Evolutionary conservation across 2,113 vertebrate genomes (phyloP), one percentile per base, ranked within the genome.

Genomic region (Noctilio leporinus): DNA sequence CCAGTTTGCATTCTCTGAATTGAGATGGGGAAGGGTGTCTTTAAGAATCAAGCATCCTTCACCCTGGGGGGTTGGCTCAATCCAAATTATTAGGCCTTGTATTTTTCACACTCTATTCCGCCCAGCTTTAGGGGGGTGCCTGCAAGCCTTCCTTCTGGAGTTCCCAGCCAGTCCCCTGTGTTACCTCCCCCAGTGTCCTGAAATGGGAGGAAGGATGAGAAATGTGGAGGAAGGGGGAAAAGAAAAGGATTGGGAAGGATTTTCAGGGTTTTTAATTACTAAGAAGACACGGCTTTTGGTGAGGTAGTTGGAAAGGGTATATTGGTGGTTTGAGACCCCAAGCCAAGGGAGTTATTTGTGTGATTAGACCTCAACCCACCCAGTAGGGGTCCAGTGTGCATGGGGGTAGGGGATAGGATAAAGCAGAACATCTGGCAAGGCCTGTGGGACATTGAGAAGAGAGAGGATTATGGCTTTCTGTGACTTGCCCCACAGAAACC

Each of bases 401-500:
- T 57, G 17, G 70, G 30, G 8, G 9, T n/a, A n/a, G n/a, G 49
- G 40, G 15, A 14, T 14, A n/a, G 47, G 69, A 28, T 28, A 55
- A 65, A 64, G 51, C 57, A 2, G 53, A 84, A 78, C 91, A 91
- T 86, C 86, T 92, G 76, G 49, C 69, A 24, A 0, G 81, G 70
- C 43, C 64, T 24, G 17, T 47, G 78, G 77, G 62, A 70, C 86
- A 45, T 3, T 20, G 26, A 78, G n/a, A 67, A 43, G 89, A 76
- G 84, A 80, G 77, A 89, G 86, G 78, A 81, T 91, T 80, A 72
- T 75, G 47, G 86, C 24, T 86, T 69, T 72, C 33, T 89, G 86
- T 94, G 95, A 94, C 70, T 69, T 6, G 7, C 45, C 57, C 24
- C 72, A 33, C 7, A 24, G 83, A 83, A 96, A 83, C 89, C 22